These are phyloP conservation scores for Suillia variegata DNA, from an alignment of 2,888 invertebrate genomes.

Conservation along the genomic window DNA sequence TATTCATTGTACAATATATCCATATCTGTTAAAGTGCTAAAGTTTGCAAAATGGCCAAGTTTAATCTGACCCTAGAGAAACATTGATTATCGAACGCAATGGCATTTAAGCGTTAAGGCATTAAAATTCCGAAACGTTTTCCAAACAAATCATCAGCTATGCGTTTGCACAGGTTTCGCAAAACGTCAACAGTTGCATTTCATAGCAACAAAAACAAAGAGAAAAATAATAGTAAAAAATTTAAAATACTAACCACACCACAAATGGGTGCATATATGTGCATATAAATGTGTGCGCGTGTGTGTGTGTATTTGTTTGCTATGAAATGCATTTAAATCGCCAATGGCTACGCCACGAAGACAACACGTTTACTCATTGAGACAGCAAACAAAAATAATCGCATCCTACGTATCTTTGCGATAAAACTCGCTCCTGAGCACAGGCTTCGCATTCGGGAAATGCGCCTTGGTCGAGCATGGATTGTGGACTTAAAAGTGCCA, in stretches of 20 bases:
- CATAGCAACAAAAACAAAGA: background rate
- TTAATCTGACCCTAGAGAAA: slow-evolving; percentile 38
- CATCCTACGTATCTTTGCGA: slow-evolving; percentile 4
- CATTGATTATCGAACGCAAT: slow-evolving; percentile 46
- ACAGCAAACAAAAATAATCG: background rate
- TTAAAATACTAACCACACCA: too few species aligned
- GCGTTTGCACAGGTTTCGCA: slow-evolving; percentile 1
- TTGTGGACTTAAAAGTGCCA: background rate
- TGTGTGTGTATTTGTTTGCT: background rate
- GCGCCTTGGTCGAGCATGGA: background rate
- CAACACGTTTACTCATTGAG: slow-evolving; percentile 35
- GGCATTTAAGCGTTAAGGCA: slow-evolving; percentile 30
- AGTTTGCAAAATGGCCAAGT: too few species aligned
- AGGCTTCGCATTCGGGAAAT: background rate
- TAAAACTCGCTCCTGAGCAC: too few species aligned
- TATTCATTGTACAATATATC: too few species aligned
- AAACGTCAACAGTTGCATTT: slow-evolving; percentile 19
- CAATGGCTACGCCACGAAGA: slow-evolving; percentile 42
- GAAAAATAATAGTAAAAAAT: background rate
- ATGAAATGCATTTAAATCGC: slow-evolving; percentile 51
- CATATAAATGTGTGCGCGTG: too few species aligned
- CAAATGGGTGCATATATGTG: too few species aligned
- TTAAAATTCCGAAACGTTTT: background rate
- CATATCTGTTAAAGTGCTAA: too few species aligned
- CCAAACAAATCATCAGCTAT: background rate